phyloP scores from a whole-genome alignment of 1,140 invertebrate genomes.

The Drosophila lacteicornis region DNA sequence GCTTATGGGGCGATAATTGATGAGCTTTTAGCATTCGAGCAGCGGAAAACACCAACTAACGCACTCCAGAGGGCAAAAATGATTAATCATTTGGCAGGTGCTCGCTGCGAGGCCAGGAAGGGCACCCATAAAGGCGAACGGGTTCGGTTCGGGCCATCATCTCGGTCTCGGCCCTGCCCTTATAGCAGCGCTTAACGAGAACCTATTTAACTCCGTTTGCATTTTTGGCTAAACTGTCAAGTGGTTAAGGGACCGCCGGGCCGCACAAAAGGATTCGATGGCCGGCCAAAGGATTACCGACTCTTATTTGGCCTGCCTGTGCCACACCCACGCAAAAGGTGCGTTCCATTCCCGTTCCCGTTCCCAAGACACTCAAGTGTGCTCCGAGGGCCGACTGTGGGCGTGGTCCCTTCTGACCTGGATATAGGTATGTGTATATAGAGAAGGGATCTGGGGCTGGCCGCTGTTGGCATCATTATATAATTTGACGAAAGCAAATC shows the following conservation, averaged over 20 bases:
- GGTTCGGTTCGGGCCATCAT: slow-evolving; percentile 56
- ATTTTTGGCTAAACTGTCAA: slow-evolving; percentile 81
- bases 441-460: slow-evolving; percentile 37
- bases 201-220: slow-evolving; percentile 80
- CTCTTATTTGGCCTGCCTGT: slow-evolving; percentile 62
- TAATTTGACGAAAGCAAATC: slow-evolving; percentile 73
- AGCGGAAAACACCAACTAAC: slow-evolving; percentile 55
- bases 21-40: slow-evolving; percentile 81
- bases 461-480: slow-evolving; percentile 71
- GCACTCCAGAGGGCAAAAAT: slow-evolving; percentile 64
- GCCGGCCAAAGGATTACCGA: slow-evolving; percentile 68
- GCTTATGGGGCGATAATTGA: slow-evolving; percentile 65
- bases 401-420: slow-evolving; percentile 54
- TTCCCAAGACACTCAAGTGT: background rate
- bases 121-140: slow-evolving; percentile 38
- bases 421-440: background rate
- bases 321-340: slow-evolving; percentile 74
- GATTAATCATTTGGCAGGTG: slow-evolving; percentile 83
- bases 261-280: slow-evolving; percentile 45
- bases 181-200: slow-evolving; percentile 62
- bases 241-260: slow-evolving; percentile 44
- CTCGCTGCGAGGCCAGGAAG: slow-evolving; percentile 27
- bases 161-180: slow-evolving; percentile 49
- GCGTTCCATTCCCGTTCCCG: slow-evolving; percentile 11
- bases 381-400: slow-evolving; percentile 19